phyloP scores from a whole-genome alignment of 2,888 invertebrate species.

The Cheilosia impressa region DNA sequence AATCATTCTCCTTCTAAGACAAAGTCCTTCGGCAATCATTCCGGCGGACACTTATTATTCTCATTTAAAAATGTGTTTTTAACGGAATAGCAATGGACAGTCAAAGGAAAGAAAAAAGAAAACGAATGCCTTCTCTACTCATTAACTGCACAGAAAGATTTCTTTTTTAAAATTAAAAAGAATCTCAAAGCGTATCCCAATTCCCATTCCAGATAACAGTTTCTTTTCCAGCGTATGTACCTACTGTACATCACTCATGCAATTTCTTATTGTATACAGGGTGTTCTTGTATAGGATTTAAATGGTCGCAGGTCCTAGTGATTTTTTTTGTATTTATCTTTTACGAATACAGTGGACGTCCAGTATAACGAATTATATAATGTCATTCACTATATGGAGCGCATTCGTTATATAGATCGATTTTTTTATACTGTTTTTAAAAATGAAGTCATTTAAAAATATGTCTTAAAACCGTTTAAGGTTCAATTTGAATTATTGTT shows the following conservation, averaged over 20 bases:
- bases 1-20: neutral
- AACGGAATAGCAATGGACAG: constrained; percentile 54
- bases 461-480: too few relatives aligned
- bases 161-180: constrained; percentile 68
- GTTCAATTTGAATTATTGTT: too few relatives aligned
- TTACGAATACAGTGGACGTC: too few relatives aligned
- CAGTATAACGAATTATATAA: too few relatives aligned
- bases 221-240: constrained; percentile 22
- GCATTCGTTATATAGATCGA: too few relatives aligned
- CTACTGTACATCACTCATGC: constrained; percentile 31
- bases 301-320: too few relatives aligned
- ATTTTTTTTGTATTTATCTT: too few relatives aligned
- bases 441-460: too few relatives aligned
- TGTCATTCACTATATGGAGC: too few relatives aligned
- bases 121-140: constrained; percentile 32
- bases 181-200: constrained; percentile 63
- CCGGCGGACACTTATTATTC: constrained; percentile 33
- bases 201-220: constrained; percentile 41
- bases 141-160: constrained; percentile 59
- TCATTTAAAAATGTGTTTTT: constrained; percentile 18
- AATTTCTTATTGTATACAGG: constrained; percentile 23
- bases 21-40: constrained; percentile 5
- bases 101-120: constrained; percentile 36
- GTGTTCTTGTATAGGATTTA: too few relatives aligned
- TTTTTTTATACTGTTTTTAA: too few relatives aligned